Evolutionary conservation across 1,140 invertebrate genomes (phyloP).

Genomic region (Pseudomyrmex dendroicus): DNA sequence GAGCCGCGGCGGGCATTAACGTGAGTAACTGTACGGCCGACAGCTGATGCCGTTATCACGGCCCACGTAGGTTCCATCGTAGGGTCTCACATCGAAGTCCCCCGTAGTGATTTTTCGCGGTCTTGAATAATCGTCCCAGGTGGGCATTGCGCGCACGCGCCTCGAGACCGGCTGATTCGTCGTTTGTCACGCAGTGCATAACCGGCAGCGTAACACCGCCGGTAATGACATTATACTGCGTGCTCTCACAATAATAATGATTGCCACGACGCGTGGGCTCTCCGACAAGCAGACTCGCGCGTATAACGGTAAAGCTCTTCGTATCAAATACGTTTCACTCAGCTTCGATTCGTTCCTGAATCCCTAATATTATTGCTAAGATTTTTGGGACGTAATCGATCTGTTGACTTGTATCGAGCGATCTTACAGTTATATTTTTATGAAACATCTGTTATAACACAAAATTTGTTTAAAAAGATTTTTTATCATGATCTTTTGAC

Average conservation of each 20-base stretch:
- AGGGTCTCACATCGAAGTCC: slow-evolving; percentile 17
- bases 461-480: too few relatives aligned
- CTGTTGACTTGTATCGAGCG: slow-evolving; percentile 17
- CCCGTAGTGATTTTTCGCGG: slow-evolving; percentile 42
- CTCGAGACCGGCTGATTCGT: slow-evolving; percentile 49
- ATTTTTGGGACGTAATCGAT: not conserved
- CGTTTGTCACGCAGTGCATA: slow-evolving; percentile 70
- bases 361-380: slow-evolving; percentile 61
- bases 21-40: slow-evolving; percentile 64
- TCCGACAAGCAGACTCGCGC: slow-evolving; percentile 50
- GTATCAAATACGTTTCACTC: slow-evolving; percentile 71
- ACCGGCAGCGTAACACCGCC: slow-evolving; percentile 57
- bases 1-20: slow-evolving; percentile 57
- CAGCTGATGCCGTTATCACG: slow-evolving; percentile 66
- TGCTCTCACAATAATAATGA: slow-evolving; percentile 73
- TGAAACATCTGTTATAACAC: too few relatives aligned
- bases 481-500: too few relatives aligned
- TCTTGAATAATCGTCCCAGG: slow-evolving; percentile 60
- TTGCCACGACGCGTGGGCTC: slow-evolving; percentile 72
- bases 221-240: slow-evolving; percentile 74
- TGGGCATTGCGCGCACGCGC: slow-evolving; percentile 42
- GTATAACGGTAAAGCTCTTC: slow-evolving; percentile 73
- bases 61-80: slow-evolving; percentile 47
- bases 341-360: slow-evolving; percentile 66
- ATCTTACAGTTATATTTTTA: not conserved